A percentile compares a stretch with the other conserved stretches of the same genome.
Evolutionary conservation across 2,888 invertebrate genomes (phyloP).

Genomic region (Lissocephala sabroskyi): DNA sequence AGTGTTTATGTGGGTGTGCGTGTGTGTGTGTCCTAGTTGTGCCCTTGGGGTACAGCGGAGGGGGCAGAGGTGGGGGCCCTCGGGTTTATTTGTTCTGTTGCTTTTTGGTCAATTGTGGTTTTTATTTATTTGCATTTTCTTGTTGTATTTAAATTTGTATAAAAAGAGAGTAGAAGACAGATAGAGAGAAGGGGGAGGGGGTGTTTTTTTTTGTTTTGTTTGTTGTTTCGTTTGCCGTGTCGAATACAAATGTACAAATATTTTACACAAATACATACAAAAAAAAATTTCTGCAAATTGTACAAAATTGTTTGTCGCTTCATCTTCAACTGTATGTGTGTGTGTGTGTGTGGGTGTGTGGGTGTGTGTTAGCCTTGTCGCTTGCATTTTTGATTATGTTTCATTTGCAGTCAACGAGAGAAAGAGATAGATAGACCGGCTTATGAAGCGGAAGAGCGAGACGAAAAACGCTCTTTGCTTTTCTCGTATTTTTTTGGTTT

Average conservation of each 20-base stretch:
- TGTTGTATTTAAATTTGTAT: slow-evolving; percentile 1
- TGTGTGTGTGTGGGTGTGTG: no score
- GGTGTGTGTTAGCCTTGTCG: no score
- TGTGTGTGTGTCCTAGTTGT: neutral
- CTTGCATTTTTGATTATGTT: no score
- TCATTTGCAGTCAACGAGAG: no score
- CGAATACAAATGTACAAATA: slow-evolving; percentile 51
- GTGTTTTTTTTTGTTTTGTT: neutral
- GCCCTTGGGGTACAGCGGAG: neutral
- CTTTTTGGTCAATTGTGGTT: slow-evolving; percentile 21
- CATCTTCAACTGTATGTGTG: no score
- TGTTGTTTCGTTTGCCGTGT: slow-evolving; percentile 29
- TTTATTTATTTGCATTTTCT: slow-evolving; percentile 9
- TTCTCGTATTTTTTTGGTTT: no score
- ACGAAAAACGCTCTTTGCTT: no score
- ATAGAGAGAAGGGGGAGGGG: no score
- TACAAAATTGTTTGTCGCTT: slow-evolving; percentile 29
- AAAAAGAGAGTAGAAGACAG: neutral
- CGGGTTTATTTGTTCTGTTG: slow-evolving; percentile 7
- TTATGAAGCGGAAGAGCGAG: no score
- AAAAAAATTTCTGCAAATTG: slow-evolving; percentile 13
- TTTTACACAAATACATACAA: slow-evolving; percentile 5
- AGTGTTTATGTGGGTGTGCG: neutral
- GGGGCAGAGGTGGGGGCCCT: neutral
- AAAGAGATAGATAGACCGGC: no score